Conservation (phyloP, 2,113 vertebrate species). For the Tragelaphus buxtoni region DNA sequence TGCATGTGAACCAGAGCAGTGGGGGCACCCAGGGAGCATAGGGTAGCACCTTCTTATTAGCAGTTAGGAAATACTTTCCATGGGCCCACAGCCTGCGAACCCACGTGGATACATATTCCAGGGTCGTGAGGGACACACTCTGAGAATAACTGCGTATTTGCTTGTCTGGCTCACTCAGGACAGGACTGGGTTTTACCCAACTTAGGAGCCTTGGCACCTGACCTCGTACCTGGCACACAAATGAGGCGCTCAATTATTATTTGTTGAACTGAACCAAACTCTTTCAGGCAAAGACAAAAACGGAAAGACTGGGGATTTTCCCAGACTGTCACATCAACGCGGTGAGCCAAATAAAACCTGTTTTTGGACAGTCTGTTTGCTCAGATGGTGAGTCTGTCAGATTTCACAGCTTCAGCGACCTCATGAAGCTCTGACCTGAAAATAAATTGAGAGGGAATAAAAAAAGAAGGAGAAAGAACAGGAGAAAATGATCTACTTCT, state of each 20-base stretch:
- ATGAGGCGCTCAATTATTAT: background rate
- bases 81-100: accelerated
- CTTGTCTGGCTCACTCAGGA: accelerated
- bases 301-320: background rate
- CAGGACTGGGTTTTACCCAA: background rate
- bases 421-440: slow-evolving; percentile 46
- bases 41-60: background rate
- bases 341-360: background rate
- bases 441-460: slow-evolving; percentile 27
- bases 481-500: background rate
- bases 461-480: background rate
- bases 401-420: slow-evolving; percentile 45
- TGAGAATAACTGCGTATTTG: accelerated
- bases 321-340: background rate
- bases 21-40: accelerated
- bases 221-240: background rate
- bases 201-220: background rate
- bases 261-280: background rate
- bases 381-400: slow-evolving; percentile 48
- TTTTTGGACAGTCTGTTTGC: slow-evolving; percentile 12
- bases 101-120: accelerated
- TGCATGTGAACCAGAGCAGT: accelerated
- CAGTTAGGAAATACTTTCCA: accelerated
- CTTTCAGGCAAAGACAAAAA: slow-evolving; percentile 1
- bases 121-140: accelerated